Evolutionary conservation across 2,113 vertebrate genomes (phyloP).

Genomic region (Microtus richardsoni): DNA sequence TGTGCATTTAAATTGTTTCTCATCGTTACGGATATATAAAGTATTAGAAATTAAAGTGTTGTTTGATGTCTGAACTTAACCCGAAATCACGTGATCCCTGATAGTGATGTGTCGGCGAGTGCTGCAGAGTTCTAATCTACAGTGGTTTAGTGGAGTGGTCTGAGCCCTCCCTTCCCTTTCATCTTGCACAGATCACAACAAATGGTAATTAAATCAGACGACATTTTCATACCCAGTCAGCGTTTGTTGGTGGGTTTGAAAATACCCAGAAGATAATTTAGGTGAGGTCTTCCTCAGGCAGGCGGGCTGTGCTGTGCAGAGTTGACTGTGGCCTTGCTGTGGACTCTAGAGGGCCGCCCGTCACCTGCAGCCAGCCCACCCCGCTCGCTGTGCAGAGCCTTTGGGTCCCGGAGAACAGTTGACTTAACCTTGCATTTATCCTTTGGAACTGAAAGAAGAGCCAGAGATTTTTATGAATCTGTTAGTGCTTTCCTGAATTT

Average conservation of each 20-base stretch:
- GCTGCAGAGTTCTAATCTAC: neutral
- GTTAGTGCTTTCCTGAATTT: conserved; percentile 54
- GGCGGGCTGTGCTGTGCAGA: neutral
- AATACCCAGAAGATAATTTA: conserved; percentile 18
- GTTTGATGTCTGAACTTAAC: neutral
- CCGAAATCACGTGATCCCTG: neutral
- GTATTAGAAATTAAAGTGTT: conserved; percentile 30
- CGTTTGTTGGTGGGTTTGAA: conserved; percentile 36
- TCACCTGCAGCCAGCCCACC: neutral
- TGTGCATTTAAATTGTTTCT: conserved; percentile 35
- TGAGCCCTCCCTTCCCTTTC: neutral
- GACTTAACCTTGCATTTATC: conserved; percentile 50
- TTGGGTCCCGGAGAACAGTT: neutral
- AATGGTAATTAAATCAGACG: neutral
- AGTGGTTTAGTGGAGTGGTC: neutral
- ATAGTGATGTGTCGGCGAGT: neutral
- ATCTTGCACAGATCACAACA: neutral
- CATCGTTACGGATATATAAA: neutral
- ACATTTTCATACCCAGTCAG: neutral
- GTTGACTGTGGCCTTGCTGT: neutral
- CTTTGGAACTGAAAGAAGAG: conserved; percentile 58
- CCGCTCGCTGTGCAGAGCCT: neutral
- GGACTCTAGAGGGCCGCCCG: neutral
- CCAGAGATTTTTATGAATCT: conserved; percentile 62
- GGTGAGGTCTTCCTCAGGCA: neutral